Percentiles rank a stretch among this genome's conserved stretches.
phyloP scores from a whole-genome alignment of 1,140 invertebrate species.

The Leucophenga varia region DNA sequence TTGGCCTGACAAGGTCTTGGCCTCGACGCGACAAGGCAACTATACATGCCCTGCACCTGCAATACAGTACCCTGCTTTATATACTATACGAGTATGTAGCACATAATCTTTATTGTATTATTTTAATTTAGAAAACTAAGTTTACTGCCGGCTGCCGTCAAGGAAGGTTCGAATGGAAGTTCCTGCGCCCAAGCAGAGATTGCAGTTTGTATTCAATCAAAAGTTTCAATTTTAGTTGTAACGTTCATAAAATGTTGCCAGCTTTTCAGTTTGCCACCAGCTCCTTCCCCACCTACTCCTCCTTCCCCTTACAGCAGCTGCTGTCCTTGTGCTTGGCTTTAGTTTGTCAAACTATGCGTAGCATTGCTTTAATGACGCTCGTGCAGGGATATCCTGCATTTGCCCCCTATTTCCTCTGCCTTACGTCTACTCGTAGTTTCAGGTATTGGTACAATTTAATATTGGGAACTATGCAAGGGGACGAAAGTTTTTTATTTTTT shows the following conservation, averaged over 20 bases:
- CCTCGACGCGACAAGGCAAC: too few species aligned
- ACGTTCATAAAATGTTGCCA: conserved; percentile 29
- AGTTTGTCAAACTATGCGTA: conserved; percentile 41
- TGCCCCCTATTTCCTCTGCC: conserved; percentile 6
- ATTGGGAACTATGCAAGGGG: conserved; percentile 37
- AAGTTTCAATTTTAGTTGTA: conserved; percentile 46
- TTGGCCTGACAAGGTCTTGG: too few species aligned
- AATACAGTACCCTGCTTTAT: too few species aligned
- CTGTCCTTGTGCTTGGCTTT: conserved; percentile 8
- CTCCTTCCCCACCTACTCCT: not conserved
- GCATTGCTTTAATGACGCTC: conserved; percentile 41
- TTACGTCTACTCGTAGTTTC: conserved; percentile 8
- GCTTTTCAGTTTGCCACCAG: not conserved
- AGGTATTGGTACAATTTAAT: conserved; percentile 30
- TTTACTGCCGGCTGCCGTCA: too few species aligned
- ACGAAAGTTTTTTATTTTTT: not conserved
- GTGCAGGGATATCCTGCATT: conserved; percentile 12
- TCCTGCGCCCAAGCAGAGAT: conserved; percentile 28
- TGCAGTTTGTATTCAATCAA: conserved; percentile 53
- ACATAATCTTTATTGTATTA: too few species aligned
- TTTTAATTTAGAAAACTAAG: too few species aligned
- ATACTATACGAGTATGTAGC: too few species aligned
- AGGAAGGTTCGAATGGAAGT: too few species aligned
- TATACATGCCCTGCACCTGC: too few species aligned
- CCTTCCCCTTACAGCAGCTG: conserved; percentile 3